Evolutionary conservation across 1,140 invertebrate genomes (phyloP).

Genomic region (Periplaneta americana): DNA sequence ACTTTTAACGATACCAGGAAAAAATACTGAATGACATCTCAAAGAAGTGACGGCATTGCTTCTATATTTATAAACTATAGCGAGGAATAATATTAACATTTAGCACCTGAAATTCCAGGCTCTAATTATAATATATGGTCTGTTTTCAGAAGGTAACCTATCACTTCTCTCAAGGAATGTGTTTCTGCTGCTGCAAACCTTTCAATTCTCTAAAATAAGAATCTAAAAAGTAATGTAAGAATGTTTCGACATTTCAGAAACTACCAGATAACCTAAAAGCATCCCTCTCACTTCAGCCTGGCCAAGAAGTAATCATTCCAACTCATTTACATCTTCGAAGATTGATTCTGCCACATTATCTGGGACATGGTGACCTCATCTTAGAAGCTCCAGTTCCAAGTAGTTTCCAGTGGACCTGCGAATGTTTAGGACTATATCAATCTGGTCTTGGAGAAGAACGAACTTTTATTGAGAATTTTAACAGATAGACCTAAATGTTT

Average conservation of each 20-base stretch:
- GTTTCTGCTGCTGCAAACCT: no score
- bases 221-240: no score
- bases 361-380: conserved; percentile 22
- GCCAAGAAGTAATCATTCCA: conserved; percentile 34
- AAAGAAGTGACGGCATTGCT: no score
- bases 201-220: no score
- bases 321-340: conserved; percentile 35
- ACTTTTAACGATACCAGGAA: no score
- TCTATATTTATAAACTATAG: no score
- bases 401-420: conserved; percentile 38
- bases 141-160: no score
- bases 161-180: no score
- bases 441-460: conserved; percentile 1
- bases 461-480: background rate
- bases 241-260: conserved; percentile 20
- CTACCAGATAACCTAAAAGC: background rate
- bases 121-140: no score
- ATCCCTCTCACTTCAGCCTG: conserved; percentile 1
- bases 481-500: background rate
- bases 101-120: no score
- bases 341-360: conserved; percentile 26
- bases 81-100: no score
- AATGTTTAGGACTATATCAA: conserved; percentile 24
- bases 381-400: conserved; percentile 34
- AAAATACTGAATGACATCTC: no score